These are phyloP conservation scores for Agrypnus murinus DNA, from an alignment of 2,888 invertebrate species.

Conservation along the genomic window DNA sequence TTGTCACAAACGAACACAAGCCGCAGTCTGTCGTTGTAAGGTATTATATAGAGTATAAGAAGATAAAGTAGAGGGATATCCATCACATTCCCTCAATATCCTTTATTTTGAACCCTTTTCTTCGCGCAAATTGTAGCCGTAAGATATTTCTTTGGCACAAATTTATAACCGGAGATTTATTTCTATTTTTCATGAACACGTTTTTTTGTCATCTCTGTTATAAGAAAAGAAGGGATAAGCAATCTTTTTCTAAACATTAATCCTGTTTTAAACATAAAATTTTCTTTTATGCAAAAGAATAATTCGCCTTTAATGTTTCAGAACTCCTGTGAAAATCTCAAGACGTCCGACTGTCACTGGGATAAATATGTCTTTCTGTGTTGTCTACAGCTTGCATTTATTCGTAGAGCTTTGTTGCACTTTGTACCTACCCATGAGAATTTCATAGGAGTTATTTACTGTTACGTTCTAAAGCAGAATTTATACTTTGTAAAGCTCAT, in stretches of 20 bases:
- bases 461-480: no score
- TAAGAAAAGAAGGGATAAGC: not conserved
- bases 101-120: slow-evolving; percentile 29
- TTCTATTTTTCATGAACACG: slow-evolving; percentile 1
- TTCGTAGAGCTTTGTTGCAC: no score
- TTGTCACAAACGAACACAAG: slow-evolving; percentile 1
- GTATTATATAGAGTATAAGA: no score
- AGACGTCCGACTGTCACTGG: no score
- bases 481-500: no score
- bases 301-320: no score
- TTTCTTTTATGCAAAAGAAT: not conserved
- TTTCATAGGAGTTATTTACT: no score
- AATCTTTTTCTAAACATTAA: not conserved
- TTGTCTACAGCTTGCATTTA: no score
- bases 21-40: not conserved
- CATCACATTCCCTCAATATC: slow-evolving; percentile 27
- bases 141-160: slow-evolving; percentile 13
- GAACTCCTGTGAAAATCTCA: no score
- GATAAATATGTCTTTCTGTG: no score
- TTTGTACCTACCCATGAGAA: no score
- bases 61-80: slow-evolving; percentile 1
- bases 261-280: not conserved
- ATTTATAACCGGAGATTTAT: slow-evolving; percentile 17
- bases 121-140: slow-evolving; percentile 30
- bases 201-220: slow-evolving; percentile 4